Conservation (phyloP, 2,797 vertebrate species). For the Hippoglossus hippoglossus region DNA sequence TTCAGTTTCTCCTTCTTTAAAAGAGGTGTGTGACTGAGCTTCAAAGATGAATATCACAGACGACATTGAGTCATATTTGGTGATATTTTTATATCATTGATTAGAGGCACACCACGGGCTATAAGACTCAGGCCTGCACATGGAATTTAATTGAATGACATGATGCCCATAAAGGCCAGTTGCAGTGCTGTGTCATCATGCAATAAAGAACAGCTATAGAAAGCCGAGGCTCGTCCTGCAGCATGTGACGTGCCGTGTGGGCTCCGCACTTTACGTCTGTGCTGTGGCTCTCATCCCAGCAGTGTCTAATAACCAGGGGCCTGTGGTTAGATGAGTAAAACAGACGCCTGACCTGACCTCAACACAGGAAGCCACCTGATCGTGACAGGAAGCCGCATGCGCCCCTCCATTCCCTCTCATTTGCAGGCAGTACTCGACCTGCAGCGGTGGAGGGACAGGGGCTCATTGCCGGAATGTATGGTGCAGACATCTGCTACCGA, state of each 20-base stretch:
- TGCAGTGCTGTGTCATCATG: conserved; percentile 63
- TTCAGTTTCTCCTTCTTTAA: conserved; percentile 23
- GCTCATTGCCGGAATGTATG: conserved; percentile 51
- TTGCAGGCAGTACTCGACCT: conserved; percentile 59
- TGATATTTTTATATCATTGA: conserved; percentile 47
- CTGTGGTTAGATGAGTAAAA: conserved; percentile 32
- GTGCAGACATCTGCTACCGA: conserved; percentile 69
- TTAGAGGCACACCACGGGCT: conserved; percentile 33
- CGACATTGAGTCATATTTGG: conserved; percentile 23
- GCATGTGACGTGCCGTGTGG: conserved; percentile 12
- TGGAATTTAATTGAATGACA: conserved; percentile 41
- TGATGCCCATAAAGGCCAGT: conserved; percentile 30
- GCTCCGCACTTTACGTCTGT: conserved; percentile 16
- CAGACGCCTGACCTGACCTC: conserved; percentile 57
- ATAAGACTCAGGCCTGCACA: conserved; percentile 15
- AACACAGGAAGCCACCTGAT: conserved; percentile 71
- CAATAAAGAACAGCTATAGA: conserved; percentile 37
- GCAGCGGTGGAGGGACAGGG: conserved; percentile 30
- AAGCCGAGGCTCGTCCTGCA: conserved; percentile 14
- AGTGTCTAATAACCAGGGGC: conserved; percentile 27
- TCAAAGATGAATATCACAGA: conserved; percentile 41
- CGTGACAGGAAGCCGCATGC: conserved; percentile 49
- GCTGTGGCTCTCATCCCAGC: conserved; percentile 24
- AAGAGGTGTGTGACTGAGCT: conserved; percentile 44
- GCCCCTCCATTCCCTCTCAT: conserved; percentile 61